Conservation (phyloP, 2,797 vertebrate genomes). For the Fistularia tabacaria region DNA sequence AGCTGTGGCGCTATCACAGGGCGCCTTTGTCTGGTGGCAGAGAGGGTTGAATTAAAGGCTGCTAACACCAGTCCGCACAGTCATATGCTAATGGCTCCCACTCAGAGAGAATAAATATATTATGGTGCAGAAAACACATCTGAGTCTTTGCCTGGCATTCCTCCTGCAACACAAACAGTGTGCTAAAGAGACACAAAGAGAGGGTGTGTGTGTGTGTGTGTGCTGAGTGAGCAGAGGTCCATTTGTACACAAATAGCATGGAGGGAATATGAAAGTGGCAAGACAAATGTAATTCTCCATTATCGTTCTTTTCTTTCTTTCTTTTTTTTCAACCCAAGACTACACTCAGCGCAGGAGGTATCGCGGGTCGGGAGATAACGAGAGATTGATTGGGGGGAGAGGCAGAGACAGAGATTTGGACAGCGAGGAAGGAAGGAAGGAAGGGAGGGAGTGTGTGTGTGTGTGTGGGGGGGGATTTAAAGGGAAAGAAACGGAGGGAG, state of each 20-base stretch:
- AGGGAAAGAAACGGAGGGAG: conserved; percentile 68
- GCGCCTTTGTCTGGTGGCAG: conserved; percentile 62
- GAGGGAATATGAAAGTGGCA: conserved; percentile 57
- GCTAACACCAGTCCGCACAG: conserved; percentile 64
- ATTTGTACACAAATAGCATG: conserved; percentile 39
- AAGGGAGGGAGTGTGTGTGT: conserved; percentile 12
- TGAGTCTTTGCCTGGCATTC: conserved; percentile 53
- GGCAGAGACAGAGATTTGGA: conserved; percentile 53
- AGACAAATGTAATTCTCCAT: conserved; percentile 58
- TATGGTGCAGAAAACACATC: conserved; percentile 66
- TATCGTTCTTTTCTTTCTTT: conserved; percentile 35
- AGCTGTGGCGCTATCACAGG: conserved; percentile 68
- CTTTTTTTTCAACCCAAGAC: conserved; percentile 16
- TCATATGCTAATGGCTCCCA: conserved; percentile 73
- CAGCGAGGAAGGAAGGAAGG: conserved; percentile 26
- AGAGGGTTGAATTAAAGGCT: conserved; percentile 74
- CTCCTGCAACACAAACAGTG: conserved; percentile 30
- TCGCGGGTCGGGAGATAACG: conserved; percentile 50
- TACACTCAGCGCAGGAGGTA: conserved; percentile 50
- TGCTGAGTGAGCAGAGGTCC: conserved; percentile 22
- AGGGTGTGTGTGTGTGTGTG: conserved; percentile 6
- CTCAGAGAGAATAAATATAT: conserved; percentile 73
- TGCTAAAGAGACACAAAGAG: conserved; percentile 29
- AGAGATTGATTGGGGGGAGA: conserved; percentile 48
- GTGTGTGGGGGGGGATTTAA: conserved; percentile 56